Conservation (phyloP, 2,113 vertebrate species). For the Cololabis saira region DNA sequence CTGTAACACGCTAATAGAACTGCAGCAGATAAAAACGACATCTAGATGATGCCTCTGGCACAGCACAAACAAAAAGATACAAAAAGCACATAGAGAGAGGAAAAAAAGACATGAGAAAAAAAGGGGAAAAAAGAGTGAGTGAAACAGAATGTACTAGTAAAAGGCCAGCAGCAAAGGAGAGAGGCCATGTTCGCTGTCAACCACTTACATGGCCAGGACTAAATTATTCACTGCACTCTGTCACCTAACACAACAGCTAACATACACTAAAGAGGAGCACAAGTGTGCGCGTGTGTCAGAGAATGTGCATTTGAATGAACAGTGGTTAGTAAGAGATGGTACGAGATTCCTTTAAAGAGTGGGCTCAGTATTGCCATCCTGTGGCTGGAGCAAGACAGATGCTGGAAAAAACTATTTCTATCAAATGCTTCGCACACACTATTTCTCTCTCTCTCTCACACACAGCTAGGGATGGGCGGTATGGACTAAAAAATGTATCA, state of each 20-base stretch:
- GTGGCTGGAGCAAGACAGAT: slow-evolving; percentile 60
- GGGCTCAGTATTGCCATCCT: slow-evolving; percentile 74
- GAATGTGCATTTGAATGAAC: slow-evolving; percentile 26
- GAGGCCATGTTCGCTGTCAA: slow-evolving; percentile 74
- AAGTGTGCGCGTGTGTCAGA: neutral
- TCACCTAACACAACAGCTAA: slow-evolving; percentile 75
- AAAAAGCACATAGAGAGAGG: slow-evolving; percentile 13
- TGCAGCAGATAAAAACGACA: neutral
- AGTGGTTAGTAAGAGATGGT: slow-evolving; percentile 13
- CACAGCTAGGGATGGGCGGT: too few relatives aligned
- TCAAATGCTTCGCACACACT: neutral
- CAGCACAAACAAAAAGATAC: slow-evolving; percentile 5
- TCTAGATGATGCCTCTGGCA: neutral
- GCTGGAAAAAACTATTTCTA: neutral
- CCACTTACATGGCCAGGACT: slow-evolving; percentile 73
- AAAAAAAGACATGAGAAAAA: neutral
- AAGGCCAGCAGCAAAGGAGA: slow-evolving; percentile 55
- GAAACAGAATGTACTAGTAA: slow-evolving; percentile 67
- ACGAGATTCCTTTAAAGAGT: slow-evolving; percentile 37
- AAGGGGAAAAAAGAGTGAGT: slow-evolving; percentile 48
- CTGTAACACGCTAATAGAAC: neutral
- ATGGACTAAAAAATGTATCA: too few relatives aligned
- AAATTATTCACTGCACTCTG: slow-evolving; percentile 79
- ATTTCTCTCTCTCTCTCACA: too few relatives aligned
- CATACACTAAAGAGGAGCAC: slow-evolving; percentile 53